Evolutionary conservation across 1,140 invertebrate species (phyloP).

Genomic region (Latrodectus geometricus): DNA sequence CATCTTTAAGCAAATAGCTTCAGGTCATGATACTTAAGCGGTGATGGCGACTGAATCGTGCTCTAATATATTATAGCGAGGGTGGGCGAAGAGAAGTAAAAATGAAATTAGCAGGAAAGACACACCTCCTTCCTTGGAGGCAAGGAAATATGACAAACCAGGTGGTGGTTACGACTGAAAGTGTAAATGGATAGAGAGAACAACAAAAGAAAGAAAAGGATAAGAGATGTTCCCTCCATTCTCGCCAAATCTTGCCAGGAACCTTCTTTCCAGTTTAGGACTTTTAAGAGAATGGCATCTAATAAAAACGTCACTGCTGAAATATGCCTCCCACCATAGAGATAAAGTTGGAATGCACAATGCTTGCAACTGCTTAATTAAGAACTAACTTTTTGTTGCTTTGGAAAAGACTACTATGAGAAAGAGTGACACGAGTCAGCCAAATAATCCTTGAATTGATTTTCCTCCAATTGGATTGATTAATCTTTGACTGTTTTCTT

Average conservation of each 20-base stretch:
- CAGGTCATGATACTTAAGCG: background rate
- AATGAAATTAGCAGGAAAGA: slow-evolving; percentile 51
- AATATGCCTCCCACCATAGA: slow-evolving; percentile 62
- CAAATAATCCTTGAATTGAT: too few species aligned
- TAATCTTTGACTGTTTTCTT: too few species aligned
- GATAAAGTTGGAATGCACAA: slow-evolving; percentile 58
- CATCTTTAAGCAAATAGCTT: background rate
- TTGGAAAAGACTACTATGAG: background rate
- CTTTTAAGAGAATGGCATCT: slow-evolving; percentile 44
- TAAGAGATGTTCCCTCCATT: background rate
- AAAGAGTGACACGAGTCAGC: background rate
- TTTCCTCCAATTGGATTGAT: too few species aligned
- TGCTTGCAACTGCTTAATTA: slow-evolving; percentile 60
- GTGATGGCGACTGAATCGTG: background rate
- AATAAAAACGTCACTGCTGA: slow-evolving; percentile 63
- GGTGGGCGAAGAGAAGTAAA: background rate
- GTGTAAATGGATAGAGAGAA: background rate
- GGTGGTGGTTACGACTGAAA: slow-evolving; percentile 60
- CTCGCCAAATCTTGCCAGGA: slow-evolving; percentile 24
- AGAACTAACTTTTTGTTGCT: slow-evolving; percentile 57
- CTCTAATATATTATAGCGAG: background rate
- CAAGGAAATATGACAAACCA: slow-evolving; percentile 57
- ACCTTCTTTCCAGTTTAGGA: slow-evolving; percentile 14
- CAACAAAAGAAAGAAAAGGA: background rate
- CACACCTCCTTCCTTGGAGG: background rate